Evolutionary conservation across 1,140 invertebrate species (phyloP).

Genomic region (Oncopodura yosiiana): DNA sequence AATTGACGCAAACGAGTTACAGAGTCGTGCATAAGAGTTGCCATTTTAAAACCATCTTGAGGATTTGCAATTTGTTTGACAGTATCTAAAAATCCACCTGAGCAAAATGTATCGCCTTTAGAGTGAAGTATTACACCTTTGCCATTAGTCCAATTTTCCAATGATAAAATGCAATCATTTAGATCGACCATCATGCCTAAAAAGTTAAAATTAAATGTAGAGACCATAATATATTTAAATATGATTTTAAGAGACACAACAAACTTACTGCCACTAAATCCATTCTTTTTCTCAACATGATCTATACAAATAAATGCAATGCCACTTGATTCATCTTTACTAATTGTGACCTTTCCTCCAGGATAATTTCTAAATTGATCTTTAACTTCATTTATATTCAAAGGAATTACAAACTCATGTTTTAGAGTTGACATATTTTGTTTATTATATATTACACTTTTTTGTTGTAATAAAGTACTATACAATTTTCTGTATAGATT

Average conservation of each 20-base stretch:
- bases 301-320: slow-evolving; percentile 44
- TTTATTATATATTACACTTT: no score
- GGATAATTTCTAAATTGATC: slow-evolving; percentile 18
- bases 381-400: slow-evolving; percentile 7
- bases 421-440: no score
- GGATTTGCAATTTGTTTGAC: slow-evolving; percentile 40
- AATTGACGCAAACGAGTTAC: slow-evolving; percentile 43
- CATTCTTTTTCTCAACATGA: slow-evolving; percentile 45
- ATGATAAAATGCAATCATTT: slow-evolving; percentile 39
- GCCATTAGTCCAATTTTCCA: slow-evolving; percentile 46
- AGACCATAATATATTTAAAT: background rate
- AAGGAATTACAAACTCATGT: background rate
- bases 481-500: no score
- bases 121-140: slow-evolving; percentile 49
- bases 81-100: slow-evolving; percentile 50
- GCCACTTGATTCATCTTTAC: slow-evolving; percentile 41
- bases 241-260: background rate
- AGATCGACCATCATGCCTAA: slow-evolving; percentile 51
- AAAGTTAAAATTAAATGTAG: slow-evolving; percentile 30
- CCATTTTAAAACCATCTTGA: slow-evolving; percentile 44
- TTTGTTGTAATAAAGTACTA: no score
- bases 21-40: slow-evolving; percentile 45
- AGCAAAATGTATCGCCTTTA: slow-evolving; percentile 47
- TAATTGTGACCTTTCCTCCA: slow-evolving; percentile 42
- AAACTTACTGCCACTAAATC: slow-evolving; percentile 40